Percentiles rank a stretch among this genome's conserved stretches.
These are phyloP conservation scores for Sinotaia quadrata DNA, from an alignment of 2,888 invertebrate species.

Conservation along the genomic window DNA sequence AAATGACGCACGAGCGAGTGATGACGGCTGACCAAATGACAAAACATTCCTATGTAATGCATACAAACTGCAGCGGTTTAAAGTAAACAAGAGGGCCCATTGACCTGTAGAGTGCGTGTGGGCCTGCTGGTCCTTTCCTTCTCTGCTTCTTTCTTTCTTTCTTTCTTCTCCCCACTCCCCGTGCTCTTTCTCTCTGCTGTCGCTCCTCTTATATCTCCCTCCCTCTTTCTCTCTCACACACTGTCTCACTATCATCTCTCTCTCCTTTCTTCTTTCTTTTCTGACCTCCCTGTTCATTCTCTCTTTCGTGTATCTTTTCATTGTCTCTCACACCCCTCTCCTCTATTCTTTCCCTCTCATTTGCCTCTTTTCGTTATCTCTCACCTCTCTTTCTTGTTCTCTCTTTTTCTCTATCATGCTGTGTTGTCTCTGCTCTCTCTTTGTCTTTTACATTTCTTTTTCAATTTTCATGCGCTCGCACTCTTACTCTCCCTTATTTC, in stretches of 20 bases:
- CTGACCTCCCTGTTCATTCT: too few species aligned
- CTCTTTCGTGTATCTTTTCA: constrained; percentile 2
- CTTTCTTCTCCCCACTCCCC: too few species aligned
- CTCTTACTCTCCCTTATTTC: constrained; percentile 4
- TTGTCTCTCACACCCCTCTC: constrained; percentile 1
- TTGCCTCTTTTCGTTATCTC: too few species aligned
- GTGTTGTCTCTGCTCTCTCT: constrained; percentile 23
- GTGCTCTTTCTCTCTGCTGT: neutral
- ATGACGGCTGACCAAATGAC: too few species aligned
- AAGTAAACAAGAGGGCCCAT: too few species aligned
- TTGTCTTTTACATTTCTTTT: constrained; percentile 11
- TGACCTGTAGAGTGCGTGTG: too few species aligned
- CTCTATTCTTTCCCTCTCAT: neutral
- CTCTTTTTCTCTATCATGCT: constrained; percentile 21
- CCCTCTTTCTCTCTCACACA: constrained; percentile 4
- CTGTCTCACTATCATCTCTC: too few species aligned
- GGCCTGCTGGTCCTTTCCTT: neutral
- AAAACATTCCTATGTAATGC: too few species aligned
- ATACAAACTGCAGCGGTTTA: too few species aligned
- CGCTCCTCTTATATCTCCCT: neutral
- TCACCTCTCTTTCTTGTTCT: constrained; percentile 11
- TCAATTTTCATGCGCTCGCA: neutral
- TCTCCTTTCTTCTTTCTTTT: too few species aligned
- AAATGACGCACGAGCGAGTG: too few species aligned
- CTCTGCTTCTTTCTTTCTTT: neutral